These are phyloP conservation scores for Chrysopilus asiliformis DNA, from an alignment of 2,888 invertebrate genomes.

Conservation along the genomic window DNA sequence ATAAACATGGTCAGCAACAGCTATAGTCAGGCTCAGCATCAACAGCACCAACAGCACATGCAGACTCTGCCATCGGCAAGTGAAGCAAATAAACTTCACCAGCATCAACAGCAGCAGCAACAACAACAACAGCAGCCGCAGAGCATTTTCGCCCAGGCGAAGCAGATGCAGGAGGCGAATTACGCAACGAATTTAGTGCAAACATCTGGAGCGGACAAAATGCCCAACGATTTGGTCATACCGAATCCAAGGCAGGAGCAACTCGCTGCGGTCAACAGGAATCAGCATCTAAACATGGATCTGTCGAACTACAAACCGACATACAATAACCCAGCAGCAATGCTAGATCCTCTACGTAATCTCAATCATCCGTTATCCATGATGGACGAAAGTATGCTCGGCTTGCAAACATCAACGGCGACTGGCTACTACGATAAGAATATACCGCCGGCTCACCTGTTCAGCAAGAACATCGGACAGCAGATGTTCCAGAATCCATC, in stretches of 20 bases:
- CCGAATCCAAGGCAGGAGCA: constrained; percentile 16
- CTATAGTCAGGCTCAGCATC: constrained; percentile 4
- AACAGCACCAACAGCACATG: constrained; percentile 8
- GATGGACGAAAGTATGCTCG: constrained; percentile 26
- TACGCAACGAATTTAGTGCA: constrained; percentile 7
- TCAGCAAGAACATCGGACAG: constrained; percentile 38
- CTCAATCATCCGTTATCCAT: constrained; percentile 17
- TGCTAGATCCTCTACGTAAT: constrained; percentile 16
- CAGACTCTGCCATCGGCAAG: not conserved
- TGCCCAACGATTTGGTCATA: constrained; percentile 10
- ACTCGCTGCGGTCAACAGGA: constrained; percentile 6
- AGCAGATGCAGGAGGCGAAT: too few species aligned
- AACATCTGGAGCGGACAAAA: constrained; percentile 7
- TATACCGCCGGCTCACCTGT: constrained; percentile 47
- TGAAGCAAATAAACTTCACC: constrained; percentile 9
- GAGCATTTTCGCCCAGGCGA: too few species aligned
- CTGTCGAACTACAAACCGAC: constrained; percentile 18
- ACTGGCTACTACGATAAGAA: constrained; percentile 43
- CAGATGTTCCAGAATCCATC: constrained; percentile 26
- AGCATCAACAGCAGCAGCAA: constrained; percentile 16
- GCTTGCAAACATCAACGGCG: constrained; percentile 20
- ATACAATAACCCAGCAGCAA: constrained; percentile 25
- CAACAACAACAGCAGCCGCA: constrained; percentile 17
- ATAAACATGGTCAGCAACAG: not conserved
- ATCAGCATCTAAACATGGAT: constrained; percentile 14